Conservation (phyloP, 2,888 invertebrate genomes). For the Meandrusa payeni region DNA sequence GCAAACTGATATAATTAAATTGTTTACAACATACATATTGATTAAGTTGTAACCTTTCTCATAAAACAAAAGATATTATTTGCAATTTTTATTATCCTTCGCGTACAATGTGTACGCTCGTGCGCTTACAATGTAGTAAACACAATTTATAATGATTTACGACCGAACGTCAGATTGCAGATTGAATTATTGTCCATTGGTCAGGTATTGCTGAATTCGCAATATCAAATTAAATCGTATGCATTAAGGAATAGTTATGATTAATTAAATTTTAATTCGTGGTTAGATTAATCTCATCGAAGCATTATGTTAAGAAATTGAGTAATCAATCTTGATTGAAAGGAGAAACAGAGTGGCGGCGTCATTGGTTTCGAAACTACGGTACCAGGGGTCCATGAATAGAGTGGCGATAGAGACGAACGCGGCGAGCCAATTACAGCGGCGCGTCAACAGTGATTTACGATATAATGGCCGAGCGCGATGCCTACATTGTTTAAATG, state of each 20-base stretch:
- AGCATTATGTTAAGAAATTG: background rate
- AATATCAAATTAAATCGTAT: slow-evolving; percentile 15
- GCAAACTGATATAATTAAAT: background rate
- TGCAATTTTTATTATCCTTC: slow-evolving; percentile 7
- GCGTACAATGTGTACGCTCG: background rate
- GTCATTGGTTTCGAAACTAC: slow-evolving; percentile 39
- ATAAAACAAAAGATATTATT: slow-evolving; percentile 9
- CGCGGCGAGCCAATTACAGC: slow-evolving; percentile 63
- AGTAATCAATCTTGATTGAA: background rate
- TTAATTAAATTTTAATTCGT: slow-evolving; percentile 9
- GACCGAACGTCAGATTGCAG: slow-evolving; percentile 12
- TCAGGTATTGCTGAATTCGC: slow-evolving; percentile 1
- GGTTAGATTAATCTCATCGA: background rate
- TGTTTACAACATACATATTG: background rate
- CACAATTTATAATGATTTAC: slow-evolving; percentile 23
- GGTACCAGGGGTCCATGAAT: slow-evolving; percentile 57
- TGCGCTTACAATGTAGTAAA: slow-evolving; percentile 7
- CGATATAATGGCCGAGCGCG: slow-evolving; percentile 62
- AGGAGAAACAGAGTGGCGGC: background rate
- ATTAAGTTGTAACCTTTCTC: slow-evolving; percentile 1
- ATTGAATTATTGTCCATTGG: slow-evolving; percentile 19
- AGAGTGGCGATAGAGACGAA: slow-evolving; percentile 47
- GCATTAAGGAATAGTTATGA: slow-evolving; percentile 7
- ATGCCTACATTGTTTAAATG: slow-evolving; percentile 72
- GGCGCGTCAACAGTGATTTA: slow-evolving; percentile 73